A percentile compares a stretch with the other conserved stretches of the same genome.
phyloP scores from a whole-genome alignment of 2,797 vertebrate species.

The Acipenser oxyrinchus region DNA sequence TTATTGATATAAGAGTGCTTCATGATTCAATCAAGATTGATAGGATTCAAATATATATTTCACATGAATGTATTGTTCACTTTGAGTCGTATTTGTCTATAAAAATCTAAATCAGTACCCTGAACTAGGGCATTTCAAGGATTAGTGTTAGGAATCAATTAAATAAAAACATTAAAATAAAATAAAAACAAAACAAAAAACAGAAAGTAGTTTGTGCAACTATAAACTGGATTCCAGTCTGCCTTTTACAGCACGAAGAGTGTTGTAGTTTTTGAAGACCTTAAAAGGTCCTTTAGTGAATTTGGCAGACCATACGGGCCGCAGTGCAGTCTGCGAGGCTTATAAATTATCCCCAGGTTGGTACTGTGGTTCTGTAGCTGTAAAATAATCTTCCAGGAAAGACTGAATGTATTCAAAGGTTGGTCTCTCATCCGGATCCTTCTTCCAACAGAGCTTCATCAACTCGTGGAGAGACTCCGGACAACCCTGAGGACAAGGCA shows the following conservation, averaged over 20 bases:
- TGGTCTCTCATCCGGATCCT: conserved; percentile 89
- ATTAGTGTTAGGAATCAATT: conserved; percentile 28
- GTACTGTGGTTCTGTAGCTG: conserved; percentile 92
- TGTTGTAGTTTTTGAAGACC: conserved; percentile 48
- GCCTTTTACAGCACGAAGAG: conserved; percentile 44
- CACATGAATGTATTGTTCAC: conserved; percentile 24
- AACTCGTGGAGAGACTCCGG: conserved; percentile 89
- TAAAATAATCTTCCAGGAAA: conserved; percentile 96
- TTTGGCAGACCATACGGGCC: conserved; percentile 55
- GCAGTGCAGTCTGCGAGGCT: conserved; percentile 23
- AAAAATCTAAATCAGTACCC: conserved; percentile 24
- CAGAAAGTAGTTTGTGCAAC: conserved; percentile 68
- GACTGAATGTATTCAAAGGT: conserved; percentile 94
- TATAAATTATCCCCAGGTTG: conserved; percentile 95
- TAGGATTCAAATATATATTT: conserved; percentile 11
- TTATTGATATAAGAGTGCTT: background rate
- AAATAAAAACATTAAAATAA: background rate
- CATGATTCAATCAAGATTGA: conserved; percentile 8
- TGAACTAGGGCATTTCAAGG: conserved; percentile 26
- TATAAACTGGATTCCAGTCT: conserved; percentile 60
- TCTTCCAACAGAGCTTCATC: conserved; percentile 96
- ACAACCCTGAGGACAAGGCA: conserved; percentile 90
- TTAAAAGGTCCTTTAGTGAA: conserved; percentile 39
- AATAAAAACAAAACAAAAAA: conserved; percentile 28
- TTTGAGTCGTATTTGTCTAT: conserved; percentile 17